These are phyloP conservation scores for Boloria euphrosyne DNA, from an alignment of 2,888 invertebrate genomes.

Conservation along the genomic window DNA sequence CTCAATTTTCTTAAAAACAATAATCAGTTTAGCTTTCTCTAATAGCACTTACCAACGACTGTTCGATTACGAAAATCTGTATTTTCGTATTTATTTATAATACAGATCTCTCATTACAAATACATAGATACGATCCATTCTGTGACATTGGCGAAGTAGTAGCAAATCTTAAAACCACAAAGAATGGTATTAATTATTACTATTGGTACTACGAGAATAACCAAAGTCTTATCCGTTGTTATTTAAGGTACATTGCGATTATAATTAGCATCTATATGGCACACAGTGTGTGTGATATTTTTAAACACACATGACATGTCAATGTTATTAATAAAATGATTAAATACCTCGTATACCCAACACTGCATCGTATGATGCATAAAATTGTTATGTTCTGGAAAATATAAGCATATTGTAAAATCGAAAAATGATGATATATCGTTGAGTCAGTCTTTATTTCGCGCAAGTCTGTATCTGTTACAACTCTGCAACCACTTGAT, in stretches of 20 bases:
- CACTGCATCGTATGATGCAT: conserved; percentile 4
- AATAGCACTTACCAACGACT: neutral
- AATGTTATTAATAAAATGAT: conserved; percentile 16
- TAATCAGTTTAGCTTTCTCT: no score
- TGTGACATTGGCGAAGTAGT: no score
- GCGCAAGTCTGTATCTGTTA: conserved; percentile 12
- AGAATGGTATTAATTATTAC: no score
- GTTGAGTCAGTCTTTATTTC: conserved; percentile 25
- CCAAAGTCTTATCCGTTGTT: no score
- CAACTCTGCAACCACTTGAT: conserved; percentile 29
- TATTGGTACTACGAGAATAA: no score
- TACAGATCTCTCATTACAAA: conserved; percentile 22
- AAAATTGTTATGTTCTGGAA: conserved; percentile 6
- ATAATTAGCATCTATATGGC: neutral
- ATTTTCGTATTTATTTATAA: no score
- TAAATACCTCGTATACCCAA: neutral
- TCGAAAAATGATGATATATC: conserved; percentile 4
- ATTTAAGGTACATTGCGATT: no score
- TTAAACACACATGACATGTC: conserved; percentile 18
- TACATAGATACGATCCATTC: conserved; percentile 1
- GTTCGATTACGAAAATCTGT: no score
- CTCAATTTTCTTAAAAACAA: no score
- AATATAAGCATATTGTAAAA: conserved; percentile 17
- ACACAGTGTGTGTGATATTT: neutral
- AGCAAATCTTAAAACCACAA: no score